These are phyloP conservation scores for Triplophysa siluroides DNA, from an alignment of 2,113 vertebrate species.

Conservation along the genomic window DNA sequence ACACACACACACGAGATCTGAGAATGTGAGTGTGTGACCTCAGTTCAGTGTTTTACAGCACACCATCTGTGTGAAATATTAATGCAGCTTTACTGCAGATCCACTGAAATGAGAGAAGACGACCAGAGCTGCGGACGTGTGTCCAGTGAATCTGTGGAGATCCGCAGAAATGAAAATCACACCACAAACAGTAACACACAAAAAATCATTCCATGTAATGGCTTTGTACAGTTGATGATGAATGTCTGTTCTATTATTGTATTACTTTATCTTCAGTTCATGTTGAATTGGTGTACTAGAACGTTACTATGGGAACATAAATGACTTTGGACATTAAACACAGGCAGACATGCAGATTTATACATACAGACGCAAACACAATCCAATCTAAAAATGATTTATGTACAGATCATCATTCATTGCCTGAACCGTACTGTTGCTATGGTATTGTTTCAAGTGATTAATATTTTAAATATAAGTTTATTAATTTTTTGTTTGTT, in stretches of 20 bases:
- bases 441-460: constrained; percentile 15
- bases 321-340: too few relatives aligned
- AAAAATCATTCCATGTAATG: neutral
- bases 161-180: neutral
- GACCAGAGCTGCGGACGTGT: neutral
- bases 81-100: constrained; percentile 54
- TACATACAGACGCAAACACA: too few relatives aligned
- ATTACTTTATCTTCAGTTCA: too few relatives aligned
- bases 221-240: too few relatives aligned
- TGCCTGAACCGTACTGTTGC: neutral
- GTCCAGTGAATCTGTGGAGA: neutral
- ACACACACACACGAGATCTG: neutral
- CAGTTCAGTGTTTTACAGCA: constrained; percentile 58
- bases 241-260: too few relatives aligned
- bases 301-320: too few relatives aligned
- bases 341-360: too few relatives aligned
- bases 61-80: constrained; percentile 64
- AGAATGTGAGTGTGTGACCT: constrained; percentile 34
- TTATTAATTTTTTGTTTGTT: neutral
- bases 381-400: neutral
- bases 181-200: neutral
- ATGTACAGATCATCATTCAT: neutral
- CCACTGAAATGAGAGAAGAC: constrained; percentile 23
- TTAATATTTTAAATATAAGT: neutral
- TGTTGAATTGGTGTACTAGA: too few relatives aligned